A percentile compares a stretch with the other conserved stretches of the same genome.
Conservation (phyloP, 2,797 vertebrate genomes). For the Leptoclinus maculatus region DNA sequence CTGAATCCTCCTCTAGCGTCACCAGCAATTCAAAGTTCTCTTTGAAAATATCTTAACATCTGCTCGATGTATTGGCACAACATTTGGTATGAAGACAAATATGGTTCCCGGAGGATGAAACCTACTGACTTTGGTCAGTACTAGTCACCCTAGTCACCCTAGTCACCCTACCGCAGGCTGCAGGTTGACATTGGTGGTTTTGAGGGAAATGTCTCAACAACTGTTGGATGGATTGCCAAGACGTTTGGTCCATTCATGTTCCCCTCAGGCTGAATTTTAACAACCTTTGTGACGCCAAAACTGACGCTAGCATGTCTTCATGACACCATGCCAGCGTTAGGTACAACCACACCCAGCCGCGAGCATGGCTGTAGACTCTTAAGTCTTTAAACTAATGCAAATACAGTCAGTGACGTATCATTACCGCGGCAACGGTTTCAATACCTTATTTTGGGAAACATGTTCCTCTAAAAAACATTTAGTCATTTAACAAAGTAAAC, state of each 20-base stretch:
- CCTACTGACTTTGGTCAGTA: too few relatives aligned
- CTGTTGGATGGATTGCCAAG: background rate
- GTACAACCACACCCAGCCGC: background rate
- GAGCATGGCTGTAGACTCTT: background rate
- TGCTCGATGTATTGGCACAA: background rate
- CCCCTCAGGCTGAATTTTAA: background rate
- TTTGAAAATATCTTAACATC: background rate
- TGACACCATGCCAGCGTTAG: background rate
- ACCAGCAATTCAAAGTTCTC: background rate
- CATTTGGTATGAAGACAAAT: background rate
- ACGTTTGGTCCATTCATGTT: background rate
- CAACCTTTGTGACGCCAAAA: background rate
- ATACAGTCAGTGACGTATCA: background rate
- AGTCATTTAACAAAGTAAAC: background rate
- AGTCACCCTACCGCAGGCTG: too few relatives aligned
- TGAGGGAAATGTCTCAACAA: too few relatives aligned
- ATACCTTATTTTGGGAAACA: background rate
- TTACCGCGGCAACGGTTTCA: background rate
- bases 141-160: too few relatives aligned
- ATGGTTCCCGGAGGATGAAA: too few relatives aligned
- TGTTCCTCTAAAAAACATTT: background rate
- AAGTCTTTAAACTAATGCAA: background rate
- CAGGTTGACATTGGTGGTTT: too few relatives aligned
- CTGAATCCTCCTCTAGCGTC: background rate
- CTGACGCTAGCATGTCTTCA: background rate